phyloP scores from a whole-genome alignment of 2,888 invertebrate genomes.

The Apomyelois bistriatella region DNA sequence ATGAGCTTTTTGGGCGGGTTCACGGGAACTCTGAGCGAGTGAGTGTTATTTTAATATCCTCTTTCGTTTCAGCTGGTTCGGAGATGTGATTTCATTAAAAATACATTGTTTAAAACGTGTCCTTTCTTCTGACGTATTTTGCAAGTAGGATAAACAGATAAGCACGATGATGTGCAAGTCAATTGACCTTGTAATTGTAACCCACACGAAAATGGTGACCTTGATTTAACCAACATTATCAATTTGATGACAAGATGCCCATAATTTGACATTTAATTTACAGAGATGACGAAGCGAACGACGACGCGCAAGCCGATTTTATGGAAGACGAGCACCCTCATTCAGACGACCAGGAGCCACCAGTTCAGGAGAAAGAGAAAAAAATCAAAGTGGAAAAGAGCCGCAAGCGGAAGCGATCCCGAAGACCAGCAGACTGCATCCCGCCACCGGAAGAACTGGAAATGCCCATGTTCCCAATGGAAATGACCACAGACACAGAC shows the following conservation, averaged over 20 bases:
- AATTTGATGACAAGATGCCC: too few species aligned
- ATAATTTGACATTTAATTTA: not conserved
- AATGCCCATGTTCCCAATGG: constrained; percentile 52
- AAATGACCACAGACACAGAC: constrained; percentile 35
- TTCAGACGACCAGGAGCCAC: constrained; percentile 20
- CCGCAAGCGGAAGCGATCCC: constrained; percentile 38
- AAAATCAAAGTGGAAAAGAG: constrained; percentile 28
- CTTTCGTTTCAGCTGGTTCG: not conserved
- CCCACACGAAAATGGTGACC: too few species aligned
- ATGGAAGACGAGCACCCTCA: constrained; percentile 13
- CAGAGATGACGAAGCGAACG: not conserved
- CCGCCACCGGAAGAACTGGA: constrained; percentile 51
- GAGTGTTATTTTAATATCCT: constrained; percentile 26
- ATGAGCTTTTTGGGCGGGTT: constrained; percentile 67
- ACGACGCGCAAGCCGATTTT: constrained; percentile 18
- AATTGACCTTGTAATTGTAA: too few species aligned
- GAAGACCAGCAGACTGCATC: constrained; percentile 30
- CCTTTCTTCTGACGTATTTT: too few species aligned
- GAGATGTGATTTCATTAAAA: constrained; percentile 1
- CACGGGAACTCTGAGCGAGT: constrained; percentile 56
- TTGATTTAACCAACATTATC: too few species aligned
- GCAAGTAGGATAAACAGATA: too few species aligned
- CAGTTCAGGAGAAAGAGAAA: constrained; percentile 15
- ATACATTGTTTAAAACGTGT: not conserved
- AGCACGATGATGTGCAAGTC: too few species aligned